A percentile compares a stretch with the other conserved stretches of the same genome.
Evolutionary conservation across 2,797 vertebrate species (phyloP).

Genomic region (Gobionotothen gibberifrons): DNA sequence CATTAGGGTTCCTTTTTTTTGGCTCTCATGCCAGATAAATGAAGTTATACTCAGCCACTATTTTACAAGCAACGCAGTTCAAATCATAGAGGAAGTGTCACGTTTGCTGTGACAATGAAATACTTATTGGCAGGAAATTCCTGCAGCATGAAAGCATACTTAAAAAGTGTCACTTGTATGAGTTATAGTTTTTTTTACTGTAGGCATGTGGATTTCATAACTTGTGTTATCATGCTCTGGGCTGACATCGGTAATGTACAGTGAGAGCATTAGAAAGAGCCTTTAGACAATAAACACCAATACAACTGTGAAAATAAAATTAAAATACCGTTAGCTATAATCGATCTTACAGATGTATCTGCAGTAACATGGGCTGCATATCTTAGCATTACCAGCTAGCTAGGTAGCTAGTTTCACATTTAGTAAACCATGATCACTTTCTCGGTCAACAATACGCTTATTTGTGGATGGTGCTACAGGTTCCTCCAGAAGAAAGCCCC

Average conservation of each 20-base stretch:
- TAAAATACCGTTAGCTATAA: background rate
- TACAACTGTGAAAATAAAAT: background rate
- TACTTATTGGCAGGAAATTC: slow-evolving; percentile 44
- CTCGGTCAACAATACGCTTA: background rate
- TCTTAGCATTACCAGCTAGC: background rate
- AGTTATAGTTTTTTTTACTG: slow-evolving; percentile 13
- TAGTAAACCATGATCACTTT: background rate
- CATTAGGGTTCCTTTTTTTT: slow-evolving; percentile 47
- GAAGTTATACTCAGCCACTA: slow-evolving; percentile 11
- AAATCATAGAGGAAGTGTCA: slow-evolving; percentile 26
- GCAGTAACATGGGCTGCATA: background rate
- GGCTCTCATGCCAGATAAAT: slow-evolving; percentile 37
- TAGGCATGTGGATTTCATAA: slow-evolving; percentile 43
- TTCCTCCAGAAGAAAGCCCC: background rate
- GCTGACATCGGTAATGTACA: slow-evolving; percentile 10
- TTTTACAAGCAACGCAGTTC: slow-evolving; percentile 33
- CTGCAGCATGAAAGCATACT: slow-evolving; percentile 26
- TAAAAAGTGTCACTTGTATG: slow-evolving; percentile 23
- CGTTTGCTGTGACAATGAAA: slow-evolving; percentile 50
- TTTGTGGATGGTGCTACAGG: background rate
- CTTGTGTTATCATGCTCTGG: slow-evolving; percentile 23
- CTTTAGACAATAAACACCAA: slow-evolving; percentile 10
- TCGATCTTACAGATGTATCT: background rate
- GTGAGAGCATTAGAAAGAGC: background rate
- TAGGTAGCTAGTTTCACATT: background rate